A percentile compares a stretch with the other conserved stretches of the same genome.
phyloP scores from a whole-genome alignment of 2,797 vertebrate species.

The Nannoperca obscura region DNA sequence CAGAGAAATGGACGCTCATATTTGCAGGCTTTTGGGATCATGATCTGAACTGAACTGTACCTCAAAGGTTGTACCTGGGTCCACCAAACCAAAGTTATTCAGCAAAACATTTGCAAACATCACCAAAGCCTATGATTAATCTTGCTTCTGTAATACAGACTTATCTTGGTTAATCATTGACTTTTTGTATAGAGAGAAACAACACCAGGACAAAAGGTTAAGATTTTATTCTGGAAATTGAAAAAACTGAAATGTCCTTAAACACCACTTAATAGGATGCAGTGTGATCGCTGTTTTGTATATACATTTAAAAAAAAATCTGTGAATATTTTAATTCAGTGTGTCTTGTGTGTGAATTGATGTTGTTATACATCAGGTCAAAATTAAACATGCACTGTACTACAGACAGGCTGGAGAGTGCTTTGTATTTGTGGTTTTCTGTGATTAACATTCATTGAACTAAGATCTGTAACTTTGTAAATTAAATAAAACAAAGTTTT shows the following conservation, averaged over 20 bases:
- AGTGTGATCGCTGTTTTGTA: background rate
- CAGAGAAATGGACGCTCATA: background rate
- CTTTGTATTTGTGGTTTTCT: no score
- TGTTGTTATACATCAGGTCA: background rate
- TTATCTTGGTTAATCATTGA: background rate
- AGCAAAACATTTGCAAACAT: background rate
- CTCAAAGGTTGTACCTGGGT: background rate
- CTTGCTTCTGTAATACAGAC: background rate
- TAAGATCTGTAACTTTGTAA: background rate
- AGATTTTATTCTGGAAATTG: background rate
- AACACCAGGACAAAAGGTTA: background rate
- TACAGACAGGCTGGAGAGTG: background rate
- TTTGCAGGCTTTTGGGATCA: background rate
- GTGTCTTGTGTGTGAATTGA: background rate
- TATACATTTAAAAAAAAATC: background rate
- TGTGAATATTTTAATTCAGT: conserved; percentile 18
- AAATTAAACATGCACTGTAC: no score
- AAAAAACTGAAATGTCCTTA: background rate
- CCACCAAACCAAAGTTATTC: background rate
- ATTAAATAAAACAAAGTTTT: background rate
- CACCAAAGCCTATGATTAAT: background rate
- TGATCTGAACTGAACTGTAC: background rate
- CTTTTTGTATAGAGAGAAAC: background rate
- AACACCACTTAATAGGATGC: background rate
- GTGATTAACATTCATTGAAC: background rate